Base-by-base conservation (phyloP, 2,888 invertebrate genomes). In the Petrolisthes cinctipes region DNA sequence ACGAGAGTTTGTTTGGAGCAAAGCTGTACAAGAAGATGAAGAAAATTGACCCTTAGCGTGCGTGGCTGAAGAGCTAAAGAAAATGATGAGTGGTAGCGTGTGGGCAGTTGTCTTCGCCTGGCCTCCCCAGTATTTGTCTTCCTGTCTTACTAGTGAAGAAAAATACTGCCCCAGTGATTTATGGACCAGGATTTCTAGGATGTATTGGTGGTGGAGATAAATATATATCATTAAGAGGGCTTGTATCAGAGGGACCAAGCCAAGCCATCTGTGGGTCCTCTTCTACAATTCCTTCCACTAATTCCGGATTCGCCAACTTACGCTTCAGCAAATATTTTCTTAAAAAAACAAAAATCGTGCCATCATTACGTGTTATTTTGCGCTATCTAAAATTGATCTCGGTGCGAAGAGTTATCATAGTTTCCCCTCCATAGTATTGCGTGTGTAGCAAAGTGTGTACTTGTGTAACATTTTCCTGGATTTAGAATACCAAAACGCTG, bases 131-230 rank as follows among this genome's bases (percentile, higher is more conserved):
- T 85, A 85, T 85, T 85, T 85, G 84, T 85, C 84, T 85, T 85
- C 84, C 84, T 85, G 84, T 85, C 84, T 78, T 78, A 68, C 57
- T 79, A 85, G 79, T 68, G 84, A 85, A 78, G 84, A 79, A 85
- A 84, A 85, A 85, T 85, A 85, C 84, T 78, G 20, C 75, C 84
- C 20, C 20, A 20, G 23, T 85, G 79, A 85, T 85, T 76, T 66
- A 85, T 66, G 79, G 66, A 51, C 79, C n/a, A 79, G 84, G 84
- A 85, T 85, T 85, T 85, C 84, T 85, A 57, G 78, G 54, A 85
- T 85, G 75, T 84, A 85, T 85, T 66, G 84, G 84, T 54, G 84
- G 79, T 85, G 68, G 53, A 85, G 84, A 79, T 79, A 85, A 85
- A 85, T 85, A 85, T 85, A 85, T 85, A 68, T 78, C 84, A 85